Base-by-base conservation (phyloP, 1,140 invertebrate species). In the Macrostomum lignano region DNA sequence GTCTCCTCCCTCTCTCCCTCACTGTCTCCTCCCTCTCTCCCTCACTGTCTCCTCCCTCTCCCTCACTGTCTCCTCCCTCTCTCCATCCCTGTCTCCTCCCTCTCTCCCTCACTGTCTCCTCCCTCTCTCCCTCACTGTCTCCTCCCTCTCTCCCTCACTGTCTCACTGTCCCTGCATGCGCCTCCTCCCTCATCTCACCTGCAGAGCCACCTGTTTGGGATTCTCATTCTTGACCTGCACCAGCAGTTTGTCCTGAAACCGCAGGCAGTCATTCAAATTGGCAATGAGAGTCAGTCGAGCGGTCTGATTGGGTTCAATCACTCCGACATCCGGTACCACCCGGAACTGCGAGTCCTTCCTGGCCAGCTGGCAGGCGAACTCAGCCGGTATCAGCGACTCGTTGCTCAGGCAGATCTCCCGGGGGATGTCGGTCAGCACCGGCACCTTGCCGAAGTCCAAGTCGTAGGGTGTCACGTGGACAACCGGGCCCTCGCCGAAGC, bases 401-500 rank as follows among this genome's bases (percentile, higher is more conserved):
- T 60, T 60, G 7, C 47, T 51, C 7, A 60, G 37, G 7, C 39
- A 33, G 9, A 60, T 38, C 13, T 31, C 44, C 33, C 45, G 46
- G n/a, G 43, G 34, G 14, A 36, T 42, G 17, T 49, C 45, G 21
- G 40, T 42, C 11, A 60, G 44, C 7, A 59, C 54, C 14, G 47
- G 46, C n/a, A 55, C 44, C 6, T 43, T 34, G 7, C 49, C 50
- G 51, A 51, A 60, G 43, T 58, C 48, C 5, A 60, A 20, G 7
- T 44, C 36, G 23, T 42, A 35, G 13, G 53, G 55, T 14, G 38
- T 39, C 7, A 58, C 40, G 31, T 58, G 48, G 1, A 60, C 50
- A 7, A 60, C 56, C 14, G 58, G 56, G 7, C 58, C 58, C 40
- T 57, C 54, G 15, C 53, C 54, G 29, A 48, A 46, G 44, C 56